A percentile compares a stretch with the other conserved stretches of the same genome.
These are phyloP conservation scores for Vandiemenella viatica DNA, from an alignment of 2,888 invertebrate species.

Conservation along the genomic window DNA sequence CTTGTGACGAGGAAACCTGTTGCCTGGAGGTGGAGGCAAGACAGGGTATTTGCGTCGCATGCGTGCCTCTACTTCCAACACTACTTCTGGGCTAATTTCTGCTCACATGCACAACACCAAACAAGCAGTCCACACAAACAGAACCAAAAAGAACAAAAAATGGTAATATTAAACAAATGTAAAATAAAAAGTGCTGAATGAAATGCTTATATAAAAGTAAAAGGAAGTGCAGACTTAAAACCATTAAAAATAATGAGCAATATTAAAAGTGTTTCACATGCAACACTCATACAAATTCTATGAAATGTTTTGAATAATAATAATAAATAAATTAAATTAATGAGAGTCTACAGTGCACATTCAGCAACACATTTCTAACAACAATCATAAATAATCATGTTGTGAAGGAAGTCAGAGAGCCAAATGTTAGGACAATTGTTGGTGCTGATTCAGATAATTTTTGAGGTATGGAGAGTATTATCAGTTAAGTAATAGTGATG, in stretches of 20 bases:
- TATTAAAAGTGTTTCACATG: no score
- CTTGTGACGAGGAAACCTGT: constrained; percentile 24
- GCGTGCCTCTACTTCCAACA: constrained; percentile 76
- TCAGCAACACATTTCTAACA: no score
- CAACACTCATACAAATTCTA: no score
- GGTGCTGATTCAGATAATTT: background rate
- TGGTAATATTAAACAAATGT: background rate
- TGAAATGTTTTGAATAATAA: no score
- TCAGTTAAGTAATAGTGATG: constrained; percentile 1
- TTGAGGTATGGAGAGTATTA: background rate
- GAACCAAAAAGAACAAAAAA: constrained; percentile 10
- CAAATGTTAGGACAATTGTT: background rate
- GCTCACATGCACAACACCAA: constrained; percentile 23
- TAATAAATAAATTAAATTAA: no score
- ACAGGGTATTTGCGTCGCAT: constrained; percentile 70
- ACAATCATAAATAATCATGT: no score
- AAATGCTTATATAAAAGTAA: background rate
- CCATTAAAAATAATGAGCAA: no score
- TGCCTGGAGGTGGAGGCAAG: constrained; percentile 31
- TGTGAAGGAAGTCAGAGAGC: background rate
- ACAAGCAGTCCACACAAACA: constrained; percentile 10
- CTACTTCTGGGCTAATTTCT: constrained; percentile 80
- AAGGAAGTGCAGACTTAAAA: background rate
- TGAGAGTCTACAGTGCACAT: no score
- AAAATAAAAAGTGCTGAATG: background rate